Percentiles rank a stretch among this genome's conserved stretches.
phyloP scores from a whole-genome alignment of 2,888 invertebrate species.

The Lycaena phlaeas region DNA sequence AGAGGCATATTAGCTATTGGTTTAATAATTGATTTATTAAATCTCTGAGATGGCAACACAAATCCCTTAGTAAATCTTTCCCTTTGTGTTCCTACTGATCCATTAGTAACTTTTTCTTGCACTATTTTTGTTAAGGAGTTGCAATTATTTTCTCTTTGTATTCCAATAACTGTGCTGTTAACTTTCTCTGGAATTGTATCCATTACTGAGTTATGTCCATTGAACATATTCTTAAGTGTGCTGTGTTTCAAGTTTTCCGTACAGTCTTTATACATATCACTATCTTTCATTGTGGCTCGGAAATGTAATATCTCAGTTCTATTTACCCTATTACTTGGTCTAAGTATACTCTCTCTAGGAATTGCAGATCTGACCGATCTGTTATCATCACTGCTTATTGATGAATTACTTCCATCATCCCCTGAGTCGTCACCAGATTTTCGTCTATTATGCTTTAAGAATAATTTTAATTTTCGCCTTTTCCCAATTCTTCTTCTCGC shows the following conservation, averaged over 20 bases:
- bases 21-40: constrained; percentile 28
- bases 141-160: constrained; percentile 2
- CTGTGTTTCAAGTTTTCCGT: constrained; percentile 31
- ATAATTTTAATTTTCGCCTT: constrained; percentile 32
- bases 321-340: constrained; percentile 27
- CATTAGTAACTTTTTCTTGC: not conserved
- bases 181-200: not conserved
- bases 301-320: constrained; percentile 28
- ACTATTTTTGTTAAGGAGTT: constrained; percentile 11
- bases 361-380: constrained; percentile 31
- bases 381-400: constrained; percentile 47
- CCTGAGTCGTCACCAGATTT: constrained; percentile 46
- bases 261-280: constrained; percentile 29
- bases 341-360: constrained; percentile 26
- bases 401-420: constrained; percentile 47
- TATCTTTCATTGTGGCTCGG: constrained; percentile 27
- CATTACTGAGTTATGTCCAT: constrained; percentile 10
- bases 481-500: constrained; percentile 36
- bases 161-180: constrained; percentile 14
- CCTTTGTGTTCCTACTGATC: constrained; percentile 25
- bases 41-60: constrained; percentile 44
- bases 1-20: constrained; percentile 1
- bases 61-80: constrained; percentile 41
- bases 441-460: constrained; percentile 29
- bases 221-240: constrained; percentile 28